Evolutionary conservation across 2,113 vertebrate genomes (phyloP).

Genomic region (Sapajus apella): DNA sequence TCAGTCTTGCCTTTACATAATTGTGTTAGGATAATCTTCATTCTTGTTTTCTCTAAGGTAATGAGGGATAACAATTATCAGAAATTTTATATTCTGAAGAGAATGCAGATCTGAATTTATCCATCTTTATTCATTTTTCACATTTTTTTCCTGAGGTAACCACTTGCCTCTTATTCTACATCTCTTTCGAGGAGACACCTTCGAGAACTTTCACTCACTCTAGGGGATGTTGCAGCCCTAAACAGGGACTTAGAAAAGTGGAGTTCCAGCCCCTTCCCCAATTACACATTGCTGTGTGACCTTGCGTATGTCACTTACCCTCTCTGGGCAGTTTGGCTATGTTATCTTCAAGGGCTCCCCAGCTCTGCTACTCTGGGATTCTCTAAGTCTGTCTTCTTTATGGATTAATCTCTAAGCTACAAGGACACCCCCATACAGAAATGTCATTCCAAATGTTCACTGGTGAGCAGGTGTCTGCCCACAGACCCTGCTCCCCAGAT

Average conservation of each 20-base stretch:
- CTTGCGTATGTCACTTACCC: neutral
- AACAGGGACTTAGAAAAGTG: neutral
- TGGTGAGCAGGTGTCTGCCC: slow-evolving; percentile 66
- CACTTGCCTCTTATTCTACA: neutral
- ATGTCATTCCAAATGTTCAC: neutral
- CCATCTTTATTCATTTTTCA: neutral
- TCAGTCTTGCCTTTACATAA: neutral
- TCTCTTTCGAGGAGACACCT: neutral
- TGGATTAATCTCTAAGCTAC: neutral
- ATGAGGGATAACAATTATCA: neutral
- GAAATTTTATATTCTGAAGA: neutral
- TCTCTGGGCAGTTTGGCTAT: neutral
- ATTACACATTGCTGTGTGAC: neutral
- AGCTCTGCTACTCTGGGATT: slow-evolving; percentile 37
- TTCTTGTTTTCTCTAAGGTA: slow-evolving; percentile 4
- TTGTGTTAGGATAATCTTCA: neutral
- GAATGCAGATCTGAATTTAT: neutral
- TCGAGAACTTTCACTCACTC: neutral
- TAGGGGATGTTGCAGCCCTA: no score
- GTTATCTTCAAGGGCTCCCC: neutral
- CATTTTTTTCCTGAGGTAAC: neutral
- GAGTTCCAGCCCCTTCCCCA: neutral
- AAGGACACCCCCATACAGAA: neutral
- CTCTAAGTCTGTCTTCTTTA: neutral
- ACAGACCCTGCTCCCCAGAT: slow-evolving; percentile 51